A percentile compares a stretch with the other conserved stretches of the same genome.
Evolutionary conservation across 2,888 invertebrate species (phyloP).

Genomic region (Tholera decimalis): DNA sequence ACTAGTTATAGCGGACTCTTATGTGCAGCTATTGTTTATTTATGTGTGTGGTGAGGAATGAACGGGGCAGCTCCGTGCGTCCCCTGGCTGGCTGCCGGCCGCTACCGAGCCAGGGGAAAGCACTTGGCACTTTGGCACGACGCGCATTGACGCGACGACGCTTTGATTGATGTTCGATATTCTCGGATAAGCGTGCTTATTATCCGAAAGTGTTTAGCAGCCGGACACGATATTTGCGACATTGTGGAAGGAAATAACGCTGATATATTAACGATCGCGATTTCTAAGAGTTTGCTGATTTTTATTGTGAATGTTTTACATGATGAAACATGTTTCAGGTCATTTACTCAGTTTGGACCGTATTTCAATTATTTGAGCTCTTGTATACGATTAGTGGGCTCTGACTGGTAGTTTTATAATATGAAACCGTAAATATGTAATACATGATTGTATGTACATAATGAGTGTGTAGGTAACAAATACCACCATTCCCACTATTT

Average conservation of each 20-base stretch:
- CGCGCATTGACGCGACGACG: slow-evolving; percentile 74
- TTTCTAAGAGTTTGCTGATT: background rate
- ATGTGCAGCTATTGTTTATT: slow-evolving; percentile 23
- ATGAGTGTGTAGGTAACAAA: too few relatives aligned
- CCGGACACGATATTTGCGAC: slow-evolving; percentile 48
- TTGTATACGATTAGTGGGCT: background rate
- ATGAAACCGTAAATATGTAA: background rate
- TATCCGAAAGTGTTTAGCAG: slow-evolving; percentile 71
- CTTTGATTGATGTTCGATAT: slow-evolving; percentile 81
- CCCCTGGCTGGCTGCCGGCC: slow-evolving; percentile 40
- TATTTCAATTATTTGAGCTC: background rate
- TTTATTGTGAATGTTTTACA: slow-evolving; percentile 1
- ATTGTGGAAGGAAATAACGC: slow-evolving; percentile 25
- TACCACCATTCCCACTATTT: slow-evolving; percentile 4
- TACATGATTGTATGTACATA: too few relatives aligned
- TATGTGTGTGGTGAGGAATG: slow-evolving; percentile 37
- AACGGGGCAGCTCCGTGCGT: slow-evolving; percentile 24
- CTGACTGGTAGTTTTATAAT: too few relatives aligned
- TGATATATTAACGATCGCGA: slow-evolving; percentile 10
- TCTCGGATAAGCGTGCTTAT: slow-evolving; percentile 68
- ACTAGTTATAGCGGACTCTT: slow-evolving; percentile 26
- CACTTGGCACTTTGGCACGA: slow-evolving; percentile 75
- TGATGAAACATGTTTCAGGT: background rate
- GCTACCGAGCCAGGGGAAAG: slow-evolving; percentile 76
- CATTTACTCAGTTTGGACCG: background rate